phyloP scores from a whole-genome alignment of 2,113 vertebrate genomes.

The Dasypus novemcinctus region DNA sequence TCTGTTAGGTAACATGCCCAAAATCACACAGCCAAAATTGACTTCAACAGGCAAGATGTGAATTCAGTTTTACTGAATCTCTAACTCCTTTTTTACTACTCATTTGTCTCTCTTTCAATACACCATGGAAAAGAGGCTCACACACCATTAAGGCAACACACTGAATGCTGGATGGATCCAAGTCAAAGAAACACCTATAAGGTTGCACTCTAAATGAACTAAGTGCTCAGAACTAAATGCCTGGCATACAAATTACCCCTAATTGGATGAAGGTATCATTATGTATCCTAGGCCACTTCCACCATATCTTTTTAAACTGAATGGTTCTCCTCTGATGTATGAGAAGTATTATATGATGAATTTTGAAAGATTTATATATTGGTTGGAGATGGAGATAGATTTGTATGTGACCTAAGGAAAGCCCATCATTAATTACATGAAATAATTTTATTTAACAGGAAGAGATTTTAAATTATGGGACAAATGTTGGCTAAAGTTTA shows the following conservation, averaged over 20 bases:
- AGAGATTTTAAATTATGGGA: neutral
- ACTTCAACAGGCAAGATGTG: neutral
- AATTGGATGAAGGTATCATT: neutral
- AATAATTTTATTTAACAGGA: neutral
- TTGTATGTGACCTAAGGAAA: conserved; percentile 2
- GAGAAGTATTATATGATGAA: neutral
- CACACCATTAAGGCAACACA: neutral
- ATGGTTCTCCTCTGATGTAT: neutral
- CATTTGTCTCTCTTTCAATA: neutral
- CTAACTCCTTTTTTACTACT: neutral
- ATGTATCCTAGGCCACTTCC: neutral
- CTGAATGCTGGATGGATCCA: neutral
- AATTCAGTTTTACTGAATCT: neutral
- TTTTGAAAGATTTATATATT: neutral
- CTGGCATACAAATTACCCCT: neutral
- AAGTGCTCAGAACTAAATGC: neutral
- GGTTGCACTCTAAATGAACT: neutral
- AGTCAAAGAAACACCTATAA: neutral
- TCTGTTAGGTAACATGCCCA: neutral
- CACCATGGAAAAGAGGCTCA: neutral
- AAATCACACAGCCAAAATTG: neutral
- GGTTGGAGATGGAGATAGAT: neutral
- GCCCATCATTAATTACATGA: neutral
- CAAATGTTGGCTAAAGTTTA: conserved; percentile 24
- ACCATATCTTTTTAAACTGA: conserved; percentile 19